phyloP scores from a whole-genome alignment of 2,113 vertebrate genomes.

The Elephantulus edwardii region DNA sequence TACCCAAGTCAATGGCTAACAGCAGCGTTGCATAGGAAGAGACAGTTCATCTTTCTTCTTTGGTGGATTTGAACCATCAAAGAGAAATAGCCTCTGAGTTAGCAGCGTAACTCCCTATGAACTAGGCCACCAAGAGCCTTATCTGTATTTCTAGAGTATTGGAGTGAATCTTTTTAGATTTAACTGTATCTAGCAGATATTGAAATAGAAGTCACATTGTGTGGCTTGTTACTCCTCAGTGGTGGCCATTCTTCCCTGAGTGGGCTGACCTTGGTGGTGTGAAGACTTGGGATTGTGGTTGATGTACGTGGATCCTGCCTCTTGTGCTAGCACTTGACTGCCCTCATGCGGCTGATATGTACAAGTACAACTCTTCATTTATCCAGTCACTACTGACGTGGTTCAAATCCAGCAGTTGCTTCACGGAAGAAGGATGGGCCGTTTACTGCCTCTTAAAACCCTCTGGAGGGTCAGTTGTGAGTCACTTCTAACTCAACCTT shows the following conservation, averaged over 20 bases:
- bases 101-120: no score
- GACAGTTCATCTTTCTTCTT: no score
- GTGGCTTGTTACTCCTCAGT: neutral
- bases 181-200: neutral
- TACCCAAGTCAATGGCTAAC: no score
- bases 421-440: no score
- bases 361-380: neutral
- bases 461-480: no score
- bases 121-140: no score
- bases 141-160: slow-evolving; percentile 18
- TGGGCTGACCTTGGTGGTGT: neutral
- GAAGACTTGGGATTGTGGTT: neutral
- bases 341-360: neutral
- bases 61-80: no score
- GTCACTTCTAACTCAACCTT: no score
- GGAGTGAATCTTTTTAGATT: neutral
- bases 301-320: neutral
- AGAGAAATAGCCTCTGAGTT: no score
- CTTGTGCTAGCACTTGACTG: neutral
- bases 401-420: no score
- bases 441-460: no score
- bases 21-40: no score
- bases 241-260: neutral
- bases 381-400: rapidly evolving
- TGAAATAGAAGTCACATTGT: neutral